Conservation (phyloP, 64 coral and sea anemone species). For the Pocillopora verrucosa region DNA sequence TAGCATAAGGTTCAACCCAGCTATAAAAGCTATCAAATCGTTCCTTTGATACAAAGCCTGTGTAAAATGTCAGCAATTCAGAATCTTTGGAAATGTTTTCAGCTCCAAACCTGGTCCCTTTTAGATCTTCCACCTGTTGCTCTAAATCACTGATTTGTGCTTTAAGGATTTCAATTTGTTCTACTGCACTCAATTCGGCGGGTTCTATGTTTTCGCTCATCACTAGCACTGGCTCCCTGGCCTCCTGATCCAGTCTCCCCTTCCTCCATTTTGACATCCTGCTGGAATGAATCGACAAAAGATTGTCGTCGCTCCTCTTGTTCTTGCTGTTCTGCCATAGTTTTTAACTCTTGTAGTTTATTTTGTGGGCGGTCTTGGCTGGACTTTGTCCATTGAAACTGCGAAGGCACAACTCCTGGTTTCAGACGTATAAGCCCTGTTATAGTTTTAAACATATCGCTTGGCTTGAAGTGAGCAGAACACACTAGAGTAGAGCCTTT, state of each 20-base stretch:
- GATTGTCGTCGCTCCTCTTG: too few species aligned
- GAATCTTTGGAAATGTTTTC: conserved; percentile 47
- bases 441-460: conserved; percentile 36
- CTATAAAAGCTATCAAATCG: conserved; percentile 58
- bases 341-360: background rate
- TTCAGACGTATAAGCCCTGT: conserved; percentile 34
- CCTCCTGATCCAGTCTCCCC: background rate
- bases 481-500: conserved; percentile 43
- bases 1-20: conserved; percentile 40
- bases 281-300: too few species aligned
- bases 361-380: conserved; percentile 8
- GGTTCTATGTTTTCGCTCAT: background rate
- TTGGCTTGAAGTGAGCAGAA: conserved; percentile 52
- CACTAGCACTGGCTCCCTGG: conserved; percentile 16
- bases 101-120: conserved; percentile 19
- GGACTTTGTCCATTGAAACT: conserved; percentile 35
- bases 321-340: too few species aligned
- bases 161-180: conserved; percentile 33
- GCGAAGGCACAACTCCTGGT: conserved; percentile 40
- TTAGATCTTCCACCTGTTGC: conserved; percentile 26
- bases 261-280: conserved; percentile 20
- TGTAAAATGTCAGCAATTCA: conserved; percentile 38
- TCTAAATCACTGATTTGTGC: conserved; percentile 18
- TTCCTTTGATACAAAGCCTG: conserved; percentile 52
- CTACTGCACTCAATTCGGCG: background rate